Conservation (phyloP, 2,888 invertebrate genomes). For the Cynaeus angustus region DNA sequence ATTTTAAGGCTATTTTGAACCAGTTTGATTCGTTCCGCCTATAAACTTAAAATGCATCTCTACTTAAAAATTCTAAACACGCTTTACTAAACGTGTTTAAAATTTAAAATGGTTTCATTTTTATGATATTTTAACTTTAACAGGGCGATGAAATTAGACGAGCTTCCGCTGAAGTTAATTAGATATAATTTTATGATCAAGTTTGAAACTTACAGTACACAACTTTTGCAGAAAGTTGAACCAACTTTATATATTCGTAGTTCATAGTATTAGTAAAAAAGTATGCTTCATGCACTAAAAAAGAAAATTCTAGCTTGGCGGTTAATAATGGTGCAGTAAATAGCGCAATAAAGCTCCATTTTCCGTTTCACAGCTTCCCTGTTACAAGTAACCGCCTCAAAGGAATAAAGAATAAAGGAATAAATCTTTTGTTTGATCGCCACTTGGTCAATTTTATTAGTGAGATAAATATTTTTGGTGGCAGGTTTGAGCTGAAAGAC, state of each 20-base stretch:
- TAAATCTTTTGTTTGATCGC: conserved; percentile 29
- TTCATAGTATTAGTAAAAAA: conserved; percentile 4
- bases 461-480: conserved; percentile 31
- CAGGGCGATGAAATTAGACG: conserved; percentile 5
- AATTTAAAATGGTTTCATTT: conserved; percentile 4
- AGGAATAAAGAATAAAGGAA: conserved; percentile 8
- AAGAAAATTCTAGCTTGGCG: not conserved
- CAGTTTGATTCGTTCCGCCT: too few relatives aligned
- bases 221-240: conserved; percentile 7
- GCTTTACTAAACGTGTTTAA: conserved; percentile 6
- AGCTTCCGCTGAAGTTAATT: conserved; percentile 14
- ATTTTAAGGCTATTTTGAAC: not conserved
- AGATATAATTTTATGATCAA: conserved; percentile 23
- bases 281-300: not conserved
- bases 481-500: conserved; percentile 8
- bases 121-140: conserved; percentile 12
- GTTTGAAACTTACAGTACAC: conserved; percentile 14
- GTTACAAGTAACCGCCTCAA: conserved; percentile 12
- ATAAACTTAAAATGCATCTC: not conserved
- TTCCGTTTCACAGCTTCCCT: conserved; percentile 10
- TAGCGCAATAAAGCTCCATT: conserved; percentile 13
- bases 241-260: not conserved
- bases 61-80: not conserved
- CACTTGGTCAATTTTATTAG: conserved; percentile 28
- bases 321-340: conserved; percentile 12